These are phyloP conservation scores for Phymorhynchus buccinoides DNA, from an alignment of 1,140 invertebrate genomes.

Conservation along the genomic window DNA sequence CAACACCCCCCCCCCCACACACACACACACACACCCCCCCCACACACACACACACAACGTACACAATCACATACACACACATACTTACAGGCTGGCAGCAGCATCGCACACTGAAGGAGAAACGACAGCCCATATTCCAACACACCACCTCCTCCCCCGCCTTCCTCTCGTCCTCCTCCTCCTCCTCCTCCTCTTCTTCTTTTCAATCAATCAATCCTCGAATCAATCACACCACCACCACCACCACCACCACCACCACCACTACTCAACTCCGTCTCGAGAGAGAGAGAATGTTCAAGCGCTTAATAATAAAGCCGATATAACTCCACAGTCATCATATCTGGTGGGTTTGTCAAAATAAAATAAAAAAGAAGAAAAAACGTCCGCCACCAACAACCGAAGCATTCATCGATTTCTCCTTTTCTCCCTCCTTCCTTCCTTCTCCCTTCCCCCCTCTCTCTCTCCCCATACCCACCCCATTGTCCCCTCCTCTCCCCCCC, in stretches of 20 bases:
- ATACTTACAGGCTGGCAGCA: not conserved
- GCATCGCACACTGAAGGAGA: not conserved
- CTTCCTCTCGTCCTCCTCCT: not conserved
- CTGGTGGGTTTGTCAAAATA: no score
- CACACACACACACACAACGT: conserved; percentile 6
- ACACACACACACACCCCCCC: conserved; percentile 10
- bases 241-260: not conserved
- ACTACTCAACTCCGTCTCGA: not conserved
- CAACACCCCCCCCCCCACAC: no score
- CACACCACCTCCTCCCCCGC: not conserved
- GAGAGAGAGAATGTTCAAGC: no score
- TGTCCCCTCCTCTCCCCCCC: no score
- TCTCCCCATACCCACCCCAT: no score
- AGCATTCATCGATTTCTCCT: no score
- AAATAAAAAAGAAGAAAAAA: no score
- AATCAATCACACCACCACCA: not conserved
- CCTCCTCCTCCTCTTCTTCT: not conserved
- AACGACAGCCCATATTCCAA: not conserved
- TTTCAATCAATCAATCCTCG: not conserved
- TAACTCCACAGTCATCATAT: no score
- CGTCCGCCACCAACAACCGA: no score
- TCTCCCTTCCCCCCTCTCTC: no score
- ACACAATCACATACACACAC: not conserved
- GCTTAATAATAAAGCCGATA: no score
- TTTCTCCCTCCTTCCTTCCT: no score